These are phyloP conservation scores for Drosophila pseudotakahashii DNA, from an alignment of 2,888 invertebrate genomes.

Conservation along the genomic window DNA sequence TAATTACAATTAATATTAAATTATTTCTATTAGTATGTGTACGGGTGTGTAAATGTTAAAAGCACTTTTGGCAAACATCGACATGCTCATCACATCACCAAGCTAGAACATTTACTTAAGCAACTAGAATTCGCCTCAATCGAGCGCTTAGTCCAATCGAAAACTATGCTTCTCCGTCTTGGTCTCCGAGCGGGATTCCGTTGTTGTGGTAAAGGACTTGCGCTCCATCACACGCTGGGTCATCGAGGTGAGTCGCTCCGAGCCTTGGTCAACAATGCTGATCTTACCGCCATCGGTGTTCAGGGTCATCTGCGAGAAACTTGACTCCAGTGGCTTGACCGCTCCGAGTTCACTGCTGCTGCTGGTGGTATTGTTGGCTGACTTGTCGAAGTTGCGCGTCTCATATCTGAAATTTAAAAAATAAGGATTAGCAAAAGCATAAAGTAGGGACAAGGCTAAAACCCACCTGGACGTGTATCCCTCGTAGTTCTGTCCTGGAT, in stretches of 20 bases:
- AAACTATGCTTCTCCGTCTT: slow-evolving; percentile 84
- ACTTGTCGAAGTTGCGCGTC: slow-evolving; percentile 83
- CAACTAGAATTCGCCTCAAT: slow-evolving; percentile 8
- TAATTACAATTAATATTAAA: slow-evolving; percentile 76
- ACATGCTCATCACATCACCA: slow-evolving; percentile 36
- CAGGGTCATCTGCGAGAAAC: slow-evolving; percentile 83
- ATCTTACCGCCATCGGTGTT: slow-evolving; percentile 82
- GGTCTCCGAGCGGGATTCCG: slow-evolving; percentile 83
- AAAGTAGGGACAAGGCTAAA: rapidly evolving
- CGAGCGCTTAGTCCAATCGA: slow-evolving; percentile 81
- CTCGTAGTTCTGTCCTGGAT: slow-evolving; percentile 86
- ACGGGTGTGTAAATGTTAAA: slow-evolving; percentile 73
- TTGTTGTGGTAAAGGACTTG: slow-evolving; percentile 83
- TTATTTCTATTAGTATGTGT: slow-evolving; percentile 78
- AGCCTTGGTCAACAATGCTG: slow-evolving; percentile 83
- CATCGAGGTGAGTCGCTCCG: slow-evolving; percentile 83
- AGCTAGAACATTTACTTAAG: slow-evolving; percentile 24
- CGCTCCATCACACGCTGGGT: slow-evolving; percentile 84
- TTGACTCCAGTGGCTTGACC: slow-evolving; percentile 81
- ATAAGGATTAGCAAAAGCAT: background rate
- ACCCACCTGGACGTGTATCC: slow-evolving; percentile 88
- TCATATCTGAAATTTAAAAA: slow-evolving; percentile 79
- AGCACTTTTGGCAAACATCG: slow-evolving; percentile 82
- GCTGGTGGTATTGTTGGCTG: slow-evolving; percentile 46
- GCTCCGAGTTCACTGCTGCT: slow-evolving; percentile 66